Evolutionary conservation across 2,797 vertebrate species (phyloP).

Genomic region (Sebastes vulpes): DNA sequence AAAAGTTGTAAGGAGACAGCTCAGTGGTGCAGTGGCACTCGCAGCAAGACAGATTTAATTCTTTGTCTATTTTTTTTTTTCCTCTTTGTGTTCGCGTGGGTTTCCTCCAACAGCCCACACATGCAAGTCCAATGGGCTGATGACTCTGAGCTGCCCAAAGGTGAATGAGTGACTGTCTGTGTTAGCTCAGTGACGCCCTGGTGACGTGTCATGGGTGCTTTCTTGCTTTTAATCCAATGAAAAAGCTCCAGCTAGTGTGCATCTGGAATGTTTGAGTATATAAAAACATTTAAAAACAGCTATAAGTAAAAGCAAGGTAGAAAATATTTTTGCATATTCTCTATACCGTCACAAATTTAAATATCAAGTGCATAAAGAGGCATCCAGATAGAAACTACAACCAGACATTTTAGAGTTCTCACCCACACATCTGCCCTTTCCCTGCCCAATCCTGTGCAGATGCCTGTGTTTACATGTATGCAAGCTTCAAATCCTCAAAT

Average conservation of each 20-base stretch:
- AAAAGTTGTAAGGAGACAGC: constrained; percentile 62
- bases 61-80: not conserved
- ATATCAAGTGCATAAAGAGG: constrained; percentile 12
- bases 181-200: constrained; percentile 20
- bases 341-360: not conserved
- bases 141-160: constrained; percentile 45
- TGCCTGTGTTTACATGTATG: constrained; percentile 23
- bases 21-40: constrained; percentile 44
- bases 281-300: not conserved
- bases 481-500: constrained; percentile 52
- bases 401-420: constrained; percentile 16
- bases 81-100: constrained; percentile 6
- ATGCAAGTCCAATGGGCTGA: constrained; percentile 52
- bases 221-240: constrained; percentile 13
- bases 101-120: constrained; percentile 49
- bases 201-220: constrained; percentile 30
- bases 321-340: constrained; percentile 2
- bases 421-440: not conserved
- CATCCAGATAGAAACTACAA: constrained; percentile 3
- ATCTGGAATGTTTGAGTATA: constrained; percentile 1
- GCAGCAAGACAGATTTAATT: constrained; percentile 42
- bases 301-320: constrained; percentile 1
- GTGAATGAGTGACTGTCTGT: constrained; percentile 58
- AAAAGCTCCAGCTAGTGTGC: constrained; percentile 12
- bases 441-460: constrained; percentile 16